phyloP scores from a whole-genome alignment of 1,140 invertebrate genomes.

The Pseudomyrmex concolor region DNA sequence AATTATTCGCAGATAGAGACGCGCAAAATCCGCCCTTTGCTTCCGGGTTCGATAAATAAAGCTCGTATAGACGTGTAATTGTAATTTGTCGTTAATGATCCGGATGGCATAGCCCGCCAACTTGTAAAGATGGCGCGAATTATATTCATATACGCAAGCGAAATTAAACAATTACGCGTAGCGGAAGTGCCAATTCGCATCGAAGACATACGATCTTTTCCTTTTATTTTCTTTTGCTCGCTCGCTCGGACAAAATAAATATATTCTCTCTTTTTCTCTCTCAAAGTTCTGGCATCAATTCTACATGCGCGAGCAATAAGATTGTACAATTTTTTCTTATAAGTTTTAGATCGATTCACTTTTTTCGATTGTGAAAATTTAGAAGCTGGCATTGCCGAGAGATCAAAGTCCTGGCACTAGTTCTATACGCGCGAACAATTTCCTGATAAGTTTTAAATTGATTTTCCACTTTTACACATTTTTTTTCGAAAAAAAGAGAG shows the following conservation, averaged over 20 bases:
- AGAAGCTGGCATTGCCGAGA: neutral
- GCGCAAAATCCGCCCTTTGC: neutral
- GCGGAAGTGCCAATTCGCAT: constrained; percentile 10
- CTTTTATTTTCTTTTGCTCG: neutral
- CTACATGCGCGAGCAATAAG: too few species aligned
- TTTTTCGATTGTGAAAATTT: neutral
- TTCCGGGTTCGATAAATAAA: constrained; percentile 21
- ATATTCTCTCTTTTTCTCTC: neutral
- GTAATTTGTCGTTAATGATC: constrained; percentile 36
- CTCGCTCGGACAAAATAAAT: neutral
- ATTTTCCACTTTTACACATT: too few species aligned
- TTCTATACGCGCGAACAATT: too few species aligned
- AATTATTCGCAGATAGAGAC: constrained; percentile 2
- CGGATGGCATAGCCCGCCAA: neutral
- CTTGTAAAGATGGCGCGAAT: neutral
- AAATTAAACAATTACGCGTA: constrained; percentile 37
- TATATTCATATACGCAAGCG: constrained; percentile 15
- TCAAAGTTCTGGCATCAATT: too few species aligned
- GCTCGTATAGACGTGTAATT: neutral
- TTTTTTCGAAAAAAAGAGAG: too few species aligned
- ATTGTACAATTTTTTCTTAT: too few species aligned
- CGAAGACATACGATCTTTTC: neutral
- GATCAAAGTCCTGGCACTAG: neutral
- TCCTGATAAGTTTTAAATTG: too few species aligned
- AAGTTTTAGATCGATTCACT: too few species aligned